phyloP scores from a whole-genome alignment of 2,888 invertebrate genomes.

The Eulithis testata region DNA sequence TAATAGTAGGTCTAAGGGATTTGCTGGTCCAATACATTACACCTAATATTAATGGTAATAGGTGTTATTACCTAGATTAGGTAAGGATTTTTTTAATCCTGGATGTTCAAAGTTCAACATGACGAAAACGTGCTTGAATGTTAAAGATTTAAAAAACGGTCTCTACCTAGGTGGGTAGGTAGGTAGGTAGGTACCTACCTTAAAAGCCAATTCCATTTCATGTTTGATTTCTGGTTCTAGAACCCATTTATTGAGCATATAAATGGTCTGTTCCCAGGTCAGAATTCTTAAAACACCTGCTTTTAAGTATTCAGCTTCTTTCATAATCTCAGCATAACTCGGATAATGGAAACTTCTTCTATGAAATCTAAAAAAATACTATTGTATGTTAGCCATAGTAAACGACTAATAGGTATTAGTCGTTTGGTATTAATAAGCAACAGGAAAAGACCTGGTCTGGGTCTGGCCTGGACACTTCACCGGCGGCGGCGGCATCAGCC shows the following conservation, averaged over 20 bases:
- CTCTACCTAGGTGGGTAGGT: no score
- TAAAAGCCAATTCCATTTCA: constrained; percentile 69
- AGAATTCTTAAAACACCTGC: constrained; percentile 59
- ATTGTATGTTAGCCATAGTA: no score
- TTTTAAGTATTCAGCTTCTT: constrained; percentile 62
- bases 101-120: no score
- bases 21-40: no score
- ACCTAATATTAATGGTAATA: no score
- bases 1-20: neutral
- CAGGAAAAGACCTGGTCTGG: neutral
- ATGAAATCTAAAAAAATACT: constrained; percentile 60
- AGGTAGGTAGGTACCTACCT: constrained; percentile 30
- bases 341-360: constrained; percentile 70
- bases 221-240: constrained; percentile 65
- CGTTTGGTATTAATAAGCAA: constrained; percentile 32
- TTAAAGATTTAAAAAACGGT: no score
- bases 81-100: no score
- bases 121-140: no score
- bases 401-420: neutral
- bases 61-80: no score
- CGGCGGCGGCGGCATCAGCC: no score
- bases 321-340: constrained; percentile 69
- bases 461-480: no score
- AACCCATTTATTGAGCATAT: constrained; percentile 64
- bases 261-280: constrained; percentile 70